Conservation (phyloP, 2,888 invertebrate species). For the Raillietiella orientalis region DNA sequence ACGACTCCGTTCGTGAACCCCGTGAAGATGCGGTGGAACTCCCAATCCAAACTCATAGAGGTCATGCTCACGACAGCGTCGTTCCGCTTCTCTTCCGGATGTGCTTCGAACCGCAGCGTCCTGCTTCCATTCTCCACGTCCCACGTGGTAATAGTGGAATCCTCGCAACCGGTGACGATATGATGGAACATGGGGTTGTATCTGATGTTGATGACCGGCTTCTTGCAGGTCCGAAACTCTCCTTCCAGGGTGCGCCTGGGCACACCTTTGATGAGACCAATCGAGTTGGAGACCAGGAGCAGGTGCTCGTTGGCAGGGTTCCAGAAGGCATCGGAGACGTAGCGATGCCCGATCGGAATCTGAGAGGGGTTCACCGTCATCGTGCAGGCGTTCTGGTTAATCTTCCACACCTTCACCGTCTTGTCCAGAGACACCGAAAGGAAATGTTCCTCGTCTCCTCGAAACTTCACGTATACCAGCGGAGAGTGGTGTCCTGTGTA, state of each 20-base stretch:
- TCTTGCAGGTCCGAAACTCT: constrained; percentile 29
- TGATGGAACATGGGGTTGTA: constrained; percentile 37
- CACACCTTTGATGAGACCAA: too few species aligned
- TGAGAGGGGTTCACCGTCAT: too few species aligned
- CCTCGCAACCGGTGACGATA: constrained; percentile 38
- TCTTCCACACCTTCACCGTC: constrained; percentile 41
- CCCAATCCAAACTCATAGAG: constrained; percentile 38
- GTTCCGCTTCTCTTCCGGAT: constrained; percentile 36
- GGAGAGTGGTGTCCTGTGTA: constrained; percentile 35
- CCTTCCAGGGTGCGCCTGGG: too few species aligned
- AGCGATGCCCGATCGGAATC: too few species aligned
- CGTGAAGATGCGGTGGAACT: constrained; percentile 33
- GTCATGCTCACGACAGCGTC: too few species aligned
- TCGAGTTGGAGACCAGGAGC: too few species aligned
- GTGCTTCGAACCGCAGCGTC: constrained; percentile 31
- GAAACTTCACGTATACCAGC: constrained; percentile 28
- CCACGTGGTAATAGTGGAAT: constrained; percentile 52
- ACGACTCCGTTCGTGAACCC: constrained; percentile 44
- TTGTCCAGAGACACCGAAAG: constrained; percentile 38
- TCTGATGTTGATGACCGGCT: constrained; percentile 31
- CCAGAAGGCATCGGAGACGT: too few species aligned
- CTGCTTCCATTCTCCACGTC: constrained; percentile 32
- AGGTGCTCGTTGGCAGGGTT: too few species aligned
- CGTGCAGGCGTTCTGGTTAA: constrained; percentile 17
- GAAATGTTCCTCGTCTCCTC: constrained; percentile 25